These are phyloP conservation scores for Gymnarchus niloticus DNA, from an alignment of 2,113 vertebrate genomes.

Conservation along the genomic window DNA sequence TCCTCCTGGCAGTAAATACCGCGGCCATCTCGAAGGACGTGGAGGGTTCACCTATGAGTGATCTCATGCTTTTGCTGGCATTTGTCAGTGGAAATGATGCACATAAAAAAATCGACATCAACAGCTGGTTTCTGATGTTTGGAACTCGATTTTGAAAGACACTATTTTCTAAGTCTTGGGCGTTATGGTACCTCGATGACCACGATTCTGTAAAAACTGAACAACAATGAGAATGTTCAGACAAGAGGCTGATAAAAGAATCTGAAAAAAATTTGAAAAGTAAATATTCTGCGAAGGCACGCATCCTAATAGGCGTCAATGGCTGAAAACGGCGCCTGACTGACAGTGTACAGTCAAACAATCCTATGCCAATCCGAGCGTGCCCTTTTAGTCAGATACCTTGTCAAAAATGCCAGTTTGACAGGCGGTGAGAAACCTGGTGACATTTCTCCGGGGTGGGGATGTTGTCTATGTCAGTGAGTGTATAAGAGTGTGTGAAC, in stretches of 20 bases:
- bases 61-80: not conserved
- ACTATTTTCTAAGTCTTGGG: not conserved
- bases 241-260: not conserved
- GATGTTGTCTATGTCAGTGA: not conserved
- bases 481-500: not conserved
- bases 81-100: not conserved
- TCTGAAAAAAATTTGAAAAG: not conserved
- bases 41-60: not conserved
- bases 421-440: not conserved
- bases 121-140: not conserved
- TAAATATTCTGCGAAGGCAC: not conserved
- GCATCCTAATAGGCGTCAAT: not conserved
- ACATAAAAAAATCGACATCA: not conserved
- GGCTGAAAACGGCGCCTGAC: not conserved
- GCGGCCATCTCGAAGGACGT: not conserved
- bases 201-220: not conserved
- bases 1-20: not conserved
- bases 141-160: not conserved
- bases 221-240: not conserved
- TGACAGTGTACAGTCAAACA: conserved; percentile 28
- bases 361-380: conserved; percentile 21
- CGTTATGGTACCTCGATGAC: not conserved
- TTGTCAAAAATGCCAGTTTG: conserved; percentile 2
- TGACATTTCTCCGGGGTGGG: conserved; percentile 11
- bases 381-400: conserved; percentile 9